Conservation (phyloP, 2,888 invertebrate species). For the Lasioglossum leucozonium region DNA sequence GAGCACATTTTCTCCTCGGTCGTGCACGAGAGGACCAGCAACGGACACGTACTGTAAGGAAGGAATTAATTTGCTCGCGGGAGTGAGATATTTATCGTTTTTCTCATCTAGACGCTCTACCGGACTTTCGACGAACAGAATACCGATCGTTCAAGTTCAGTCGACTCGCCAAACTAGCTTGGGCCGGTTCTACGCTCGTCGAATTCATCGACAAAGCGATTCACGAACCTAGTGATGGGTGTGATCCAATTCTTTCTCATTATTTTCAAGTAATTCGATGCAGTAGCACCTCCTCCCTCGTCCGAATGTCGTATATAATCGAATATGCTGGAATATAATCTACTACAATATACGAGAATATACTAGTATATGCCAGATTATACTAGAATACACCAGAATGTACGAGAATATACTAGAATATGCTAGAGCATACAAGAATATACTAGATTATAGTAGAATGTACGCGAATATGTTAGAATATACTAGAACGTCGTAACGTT, state of each 20-base stretch:
- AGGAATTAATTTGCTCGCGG: slow-evolving; percentile 44
- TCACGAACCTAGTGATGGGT: background rate
- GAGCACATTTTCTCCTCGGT: slow-evolving; percentile 3
- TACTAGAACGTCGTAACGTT: background rate
- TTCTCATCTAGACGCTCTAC: background rate
- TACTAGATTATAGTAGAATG: too few relatives aligned
- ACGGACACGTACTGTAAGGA: slow-evolving; percentile 3
- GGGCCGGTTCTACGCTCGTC: slow-evolving; percentile 3
- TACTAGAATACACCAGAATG: too few relatives aligned
- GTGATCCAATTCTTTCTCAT: background rate
- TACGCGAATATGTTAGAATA: too few relatives aligned
- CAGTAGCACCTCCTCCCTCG: too few relatives aligned
- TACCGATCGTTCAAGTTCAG: background rate
- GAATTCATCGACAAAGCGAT: background rate
- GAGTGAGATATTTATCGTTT: slow-evolving; percentile 34
- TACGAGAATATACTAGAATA: too few relatives aligned
- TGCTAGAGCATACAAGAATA: too few relatives aligned
- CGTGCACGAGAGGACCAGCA: background rate
- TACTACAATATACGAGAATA: too few relatives aligned
- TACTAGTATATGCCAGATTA: too few relatives aligned
- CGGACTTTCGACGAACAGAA: slow-evolving; percentile 1
- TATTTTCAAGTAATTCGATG: background rate
- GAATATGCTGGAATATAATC: too few relatives aligned
- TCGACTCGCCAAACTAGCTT: slow-evolving; percentile 3
- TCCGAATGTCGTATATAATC: too few relatives aligned